These are phyloP conservation scores for Schlechtendalia chinensis DNA, from an alignment of 1,140 invertebrate genomes.

Conservation along the genomic window DNA sequence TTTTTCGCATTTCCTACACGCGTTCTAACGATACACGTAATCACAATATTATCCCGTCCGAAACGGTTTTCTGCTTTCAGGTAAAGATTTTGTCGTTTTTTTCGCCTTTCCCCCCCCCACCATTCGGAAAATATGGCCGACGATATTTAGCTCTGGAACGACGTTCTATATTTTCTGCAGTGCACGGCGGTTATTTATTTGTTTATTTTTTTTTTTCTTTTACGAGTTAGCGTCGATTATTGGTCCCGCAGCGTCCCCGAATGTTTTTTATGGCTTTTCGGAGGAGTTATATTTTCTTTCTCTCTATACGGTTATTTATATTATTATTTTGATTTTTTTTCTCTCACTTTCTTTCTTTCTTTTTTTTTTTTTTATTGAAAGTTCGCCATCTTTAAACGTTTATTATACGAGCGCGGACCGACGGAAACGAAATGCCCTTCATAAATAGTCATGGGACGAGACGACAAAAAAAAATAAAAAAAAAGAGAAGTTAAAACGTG, in stretches of 20 bases:
- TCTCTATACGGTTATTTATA: constrained; percentile 5
- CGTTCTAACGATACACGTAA: too few species aligned
- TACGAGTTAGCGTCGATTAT: constrained; percentile 29
- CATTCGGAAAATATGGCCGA: not conserved
- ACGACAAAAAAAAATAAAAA: constrained; percentile 25
- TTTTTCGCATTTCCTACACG: not conserved
- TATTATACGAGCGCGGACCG: constrained; percentile 5
- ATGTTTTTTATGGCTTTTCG: constrained; percentile 38
- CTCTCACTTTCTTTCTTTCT: too few species aligned
- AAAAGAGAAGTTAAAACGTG: constrained; percentile 16
- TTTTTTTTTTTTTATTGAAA: constrained; percentile 23
- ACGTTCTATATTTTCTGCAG: not conserved
- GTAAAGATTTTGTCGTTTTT: not conserved
- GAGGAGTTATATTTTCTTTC: not conserved
- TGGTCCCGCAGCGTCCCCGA: not conserved
- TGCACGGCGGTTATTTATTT: not conserved
- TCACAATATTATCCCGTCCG: not conserved
- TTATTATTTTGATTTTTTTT: constrained; percentile 2
- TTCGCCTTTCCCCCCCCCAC: not conserved
- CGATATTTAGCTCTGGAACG: not conserved
- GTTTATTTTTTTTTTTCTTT: constrained; percentile 5
- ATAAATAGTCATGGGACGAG: constrained; percentile 19
- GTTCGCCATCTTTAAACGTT: constrained; percentile 21
- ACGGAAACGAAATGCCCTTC: not conserved
- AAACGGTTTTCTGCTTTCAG: not conserved